phyloP scores from a whole-genome alignment of 2,797 vertebrate genomes.

The Myripristis jacobus region DNA sequence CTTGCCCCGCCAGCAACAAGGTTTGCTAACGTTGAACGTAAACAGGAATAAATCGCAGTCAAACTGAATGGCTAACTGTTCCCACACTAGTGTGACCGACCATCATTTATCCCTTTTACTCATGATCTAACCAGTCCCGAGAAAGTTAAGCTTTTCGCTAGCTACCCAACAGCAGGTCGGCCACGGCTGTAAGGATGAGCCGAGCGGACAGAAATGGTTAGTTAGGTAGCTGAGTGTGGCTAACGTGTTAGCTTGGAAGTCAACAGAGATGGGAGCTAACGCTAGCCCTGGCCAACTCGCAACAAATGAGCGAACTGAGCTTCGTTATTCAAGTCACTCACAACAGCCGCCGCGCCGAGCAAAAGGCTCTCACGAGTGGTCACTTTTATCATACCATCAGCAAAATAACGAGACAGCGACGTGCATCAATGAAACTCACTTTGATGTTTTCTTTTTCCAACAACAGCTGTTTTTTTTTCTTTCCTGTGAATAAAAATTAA shows the following conservation, averaged over 20 bases:
- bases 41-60: constrained; percentile 56
- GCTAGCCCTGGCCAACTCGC: constrained; percentile 75
- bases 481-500: constrained; percentile 83
- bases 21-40: constrained; percentile 65
- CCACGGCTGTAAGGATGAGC: constrained; percentile 8
- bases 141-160: background rate
- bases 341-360: constrained; percentile 38
- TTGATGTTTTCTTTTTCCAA: constrained; percentile 80
- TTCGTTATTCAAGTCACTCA: constrained; percentile 44
- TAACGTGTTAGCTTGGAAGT: constrained; percentile 67
- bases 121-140: background rate
- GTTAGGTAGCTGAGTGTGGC: constrained; percentile 53
- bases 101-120: constrained; percentile 1
- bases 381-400: background rate
- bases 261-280: constrained; percentile 68
- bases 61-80: constrained; percentile 44
- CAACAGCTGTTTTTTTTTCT: constrained; percentile 81
- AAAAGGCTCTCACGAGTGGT: background rate
- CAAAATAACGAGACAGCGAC: background rate
- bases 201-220: constrained; percentile 35
- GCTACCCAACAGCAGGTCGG: background rate
- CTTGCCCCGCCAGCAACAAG: constrained; percentile 35
- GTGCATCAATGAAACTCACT: constrained; percentile 73
- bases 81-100: constrained; percentile 35
- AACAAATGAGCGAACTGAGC: constrained; percentile 70